A percentile compares a stretch with the other conserved stretches of the same genome.
phyloP scores from a whole-genome alignment of 64 coral and sea anemone genomes.

The Acropora yongei region DNA sequence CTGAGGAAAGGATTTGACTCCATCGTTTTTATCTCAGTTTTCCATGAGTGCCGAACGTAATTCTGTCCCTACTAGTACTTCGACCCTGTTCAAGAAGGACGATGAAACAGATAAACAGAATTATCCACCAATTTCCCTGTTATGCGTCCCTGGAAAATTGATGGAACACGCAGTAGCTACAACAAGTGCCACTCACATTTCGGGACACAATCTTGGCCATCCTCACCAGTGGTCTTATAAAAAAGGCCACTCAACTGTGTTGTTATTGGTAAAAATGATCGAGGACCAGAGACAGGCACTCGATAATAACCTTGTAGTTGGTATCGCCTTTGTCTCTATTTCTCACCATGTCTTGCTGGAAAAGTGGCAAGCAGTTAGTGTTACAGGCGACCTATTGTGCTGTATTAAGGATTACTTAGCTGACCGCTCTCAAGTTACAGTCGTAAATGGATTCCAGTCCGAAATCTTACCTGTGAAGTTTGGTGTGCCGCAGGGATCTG shows the following conservation, averaged over 20 bases:
- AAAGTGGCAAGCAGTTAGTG: no score
- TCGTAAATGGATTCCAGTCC: constrained; percentile 27
- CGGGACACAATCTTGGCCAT: constrained; percentile 20
- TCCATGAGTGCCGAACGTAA: no score
- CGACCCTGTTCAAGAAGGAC: no score
- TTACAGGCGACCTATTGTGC: neutral
- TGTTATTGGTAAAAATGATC: neutral
- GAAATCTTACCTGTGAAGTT: constrained; percentile 3
- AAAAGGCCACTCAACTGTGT: neutral
- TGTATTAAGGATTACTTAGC: constrained; percentile 57
- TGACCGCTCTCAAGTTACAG: neutral
- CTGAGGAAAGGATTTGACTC: no score
- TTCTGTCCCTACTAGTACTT: no score
- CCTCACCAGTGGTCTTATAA: constrained; percentile 59
- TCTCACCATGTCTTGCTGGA: no score
- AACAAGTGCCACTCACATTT: constrained; percentile 19
- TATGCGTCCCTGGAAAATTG: constrained; percentile 44
- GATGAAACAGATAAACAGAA: no score
- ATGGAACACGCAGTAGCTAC: constrained; percentile 32
- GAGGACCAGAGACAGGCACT: neutral
- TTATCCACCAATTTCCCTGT: constrained; percentile 45
- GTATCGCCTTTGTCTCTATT: constrained; percentile 40
- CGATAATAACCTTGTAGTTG: constrained; percentile 1
- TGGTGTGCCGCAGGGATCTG: constrained; percentile 41
- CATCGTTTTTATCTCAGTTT: no score